phyloP scores from a whole-genome alignment of 2,113 vertebrate species.

The Dipodomys ordii region DNA sequence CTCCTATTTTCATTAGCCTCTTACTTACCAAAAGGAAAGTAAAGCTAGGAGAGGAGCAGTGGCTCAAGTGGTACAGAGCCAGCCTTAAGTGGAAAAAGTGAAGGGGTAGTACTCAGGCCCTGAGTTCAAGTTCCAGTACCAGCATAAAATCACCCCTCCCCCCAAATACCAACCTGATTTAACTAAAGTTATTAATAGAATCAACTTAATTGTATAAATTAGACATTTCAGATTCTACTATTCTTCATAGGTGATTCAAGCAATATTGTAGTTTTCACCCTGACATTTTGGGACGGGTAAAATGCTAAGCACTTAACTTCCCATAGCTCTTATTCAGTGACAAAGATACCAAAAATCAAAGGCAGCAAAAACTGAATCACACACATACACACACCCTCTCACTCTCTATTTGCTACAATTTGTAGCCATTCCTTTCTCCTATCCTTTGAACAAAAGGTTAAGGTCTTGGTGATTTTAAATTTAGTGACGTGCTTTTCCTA shows the following conservation, averaged over 20 bases:
- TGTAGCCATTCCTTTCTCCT: constrained; percentile 3
- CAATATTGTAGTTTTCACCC: constrained; percentile 3
- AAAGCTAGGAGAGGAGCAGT: no score
- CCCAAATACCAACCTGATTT: neutral
- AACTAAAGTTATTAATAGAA: constrained; percentile 46
- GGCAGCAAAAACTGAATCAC: neutral
- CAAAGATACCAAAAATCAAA: neutral
- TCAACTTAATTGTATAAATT: constrained; percentile 42
- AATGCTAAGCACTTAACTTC: constrained; percentile 31
- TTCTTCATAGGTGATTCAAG: neutral
- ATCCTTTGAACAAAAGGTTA: constrained; percentile 20
- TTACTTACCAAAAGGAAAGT: no score
- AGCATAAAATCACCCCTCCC: no score
- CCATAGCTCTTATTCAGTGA: neutral
- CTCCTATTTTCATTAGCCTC: no score
- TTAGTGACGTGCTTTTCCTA: constrained; percentile 61
- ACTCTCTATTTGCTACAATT: neutral
- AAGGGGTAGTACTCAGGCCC: no score
- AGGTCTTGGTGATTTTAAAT: constrained; percentile 59
- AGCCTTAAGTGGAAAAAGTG: no score
- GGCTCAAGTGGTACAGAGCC: no score
- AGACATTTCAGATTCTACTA: constrained; percentile 12
- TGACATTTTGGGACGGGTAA: constrained; percentile 49
- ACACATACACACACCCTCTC: no score
- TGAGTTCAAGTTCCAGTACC: no score